Evolutionary conservation across 2,797 vertebrate genomes (phyloP).

Genomic region (Oreochromis grahami): DNA sequence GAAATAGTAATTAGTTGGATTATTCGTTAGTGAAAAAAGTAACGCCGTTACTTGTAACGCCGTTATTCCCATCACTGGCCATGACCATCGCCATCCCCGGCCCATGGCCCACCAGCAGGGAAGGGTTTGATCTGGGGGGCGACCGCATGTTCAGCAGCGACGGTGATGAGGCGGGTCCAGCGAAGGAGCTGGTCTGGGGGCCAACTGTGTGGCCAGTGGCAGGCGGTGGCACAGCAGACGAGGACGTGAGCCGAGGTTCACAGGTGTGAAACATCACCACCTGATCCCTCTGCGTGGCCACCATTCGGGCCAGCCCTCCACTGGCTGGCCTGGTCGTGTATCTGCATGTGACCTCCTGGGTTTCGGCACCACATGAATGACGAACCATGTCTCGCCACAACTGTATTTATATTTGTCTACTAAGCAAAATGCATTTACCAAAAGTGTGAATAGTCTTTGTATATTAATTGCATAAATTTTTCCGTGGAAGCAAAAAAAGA

Average conservation of each 20-base stretch:
- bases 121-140: background rate
- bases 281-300: background rate
- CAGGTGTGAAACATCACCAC: fast-evolving
- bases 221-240: background rate
- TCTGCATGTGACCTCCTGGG: background rate
- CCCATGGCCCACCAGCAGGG: background rate
- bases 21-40: too few relatives aligned
- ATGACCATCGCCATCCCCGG: too few relatives aligned
- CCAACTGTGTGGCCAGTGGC: background rate
- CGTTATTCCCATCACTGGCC: too few relatives aligned
- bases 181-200: background rate
- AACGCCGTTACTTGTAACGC: too few relatives aligned
- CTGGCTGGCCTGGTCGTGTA: background rate
- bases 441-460: background rate
- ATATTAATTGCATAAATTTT: background rate
- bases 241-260: background rate
- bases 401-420: background rate
- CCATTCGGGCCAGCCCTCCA: background rate
- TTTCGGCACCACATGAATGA: background rate
- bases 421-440: background rate
- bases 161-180: too few relatives aligned
- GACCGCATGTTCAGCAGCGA: background rate
- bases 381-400: fast-evolving
- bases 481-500: too few relatives aligned
- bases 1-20: too few relatives aligned